These are phyloP conservation scores for Physocephala rufipes DNA, from an alignment of 2,888 invertebrate genomes.

Conservation along the genomic window DNA sequence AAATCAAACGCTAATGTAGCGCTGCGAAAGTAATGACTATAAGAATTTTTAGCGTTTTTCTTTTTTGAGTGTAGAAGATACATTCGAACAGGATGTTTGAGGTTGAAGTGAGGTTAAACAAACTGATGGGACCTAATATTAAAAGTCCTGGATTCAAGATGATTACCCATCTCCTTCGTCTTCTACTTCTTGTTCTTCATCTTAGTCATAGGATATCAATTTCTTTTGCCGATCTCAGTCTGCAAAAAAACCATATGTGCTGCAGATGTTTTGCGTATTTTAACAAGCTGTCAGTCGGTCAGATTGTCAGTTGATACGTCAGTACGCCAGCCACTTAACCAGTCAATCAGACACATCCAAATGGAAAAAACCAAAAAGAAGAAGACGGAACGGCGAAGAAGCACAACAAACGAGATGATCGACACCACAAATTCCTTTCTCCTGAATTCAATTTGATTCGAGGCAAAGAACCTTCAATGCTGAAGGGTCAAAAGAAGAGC, in stretches of 20 bases:
- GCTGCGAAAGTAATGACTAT: too few relatives aligned
- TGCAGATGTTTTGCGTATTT: slow-evolving; percentile 21
- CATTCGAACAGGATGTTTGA: slow-evolving; percentile 23
- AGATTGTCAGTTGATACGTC: neutral
- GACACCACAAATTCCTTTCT: slow-evolving; percentile 8
- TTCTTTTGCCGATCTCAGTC: neutral
- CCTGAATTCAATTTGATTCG: neutral
- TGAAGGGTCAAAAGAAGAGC: slow-evolving; percentile 22
- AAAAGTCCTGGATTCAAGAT: neutral
- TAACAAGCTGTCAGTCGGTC: neutral
- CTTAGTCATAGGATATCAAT: neutral
- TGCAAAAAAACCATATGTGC: slow-evolving; percentile 29
- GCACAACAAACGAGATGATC: neutral
- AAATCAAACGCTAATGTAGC: too few relatives aligned
- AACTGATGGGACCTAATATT: neutral
- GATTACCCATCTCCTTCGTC: too few relatives aligned
- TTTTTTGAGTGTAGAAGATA: neutral
- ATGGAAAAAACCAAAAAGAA: too few relatives aligned
- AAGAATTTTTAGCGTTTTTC: too few relatives aligned
- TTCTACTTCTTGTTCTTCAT: neutral
- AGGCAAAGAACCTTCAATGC: neutral
- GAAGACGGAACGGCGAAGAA: neutral
- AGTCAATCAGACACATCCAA: slow-evolving; percentile 2
- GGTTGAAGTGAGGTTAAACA: neutral
- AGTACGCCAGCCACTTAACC: neutral